Base-by-base conservation (phyloP, 2,113 vertebrate species). In the Vulpes lagopus region DNA sequence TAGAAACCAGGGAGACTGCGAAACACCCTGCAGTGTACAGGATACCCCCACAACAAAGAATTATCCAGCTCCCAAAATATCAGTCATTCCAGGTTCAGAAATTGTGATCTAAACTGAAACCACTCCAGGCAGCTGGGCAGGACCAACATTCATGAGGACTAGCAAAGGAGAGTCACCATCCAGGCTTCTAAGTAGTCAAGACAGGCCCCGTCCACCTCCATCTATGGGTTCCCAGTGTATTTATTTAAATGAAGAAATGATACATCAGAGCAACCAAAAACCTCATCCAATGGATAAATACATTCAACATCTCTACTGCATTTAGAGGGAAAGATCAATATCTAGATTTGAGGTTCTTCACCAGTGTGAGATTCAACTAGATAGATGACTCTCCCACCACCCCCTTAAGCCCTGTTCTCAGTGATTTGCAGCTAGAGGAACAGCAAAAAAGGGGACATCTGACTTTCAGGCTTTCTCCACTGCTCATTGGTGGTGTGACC, bases 391-490 rank as follows among this genome's bases (percentile, higher is more conserved):
- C 8, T 38, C 23, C 11, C 1, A 2, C 23, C 19, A 38, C 55
- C 22, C 16, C 11, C 5, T 53, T 32, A 57, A 49, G 11, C 49
- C 30, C 35, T 59, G 3, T 57, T 49, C 81, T 65, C 67, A 9
- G 53, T 22, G 32, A 88, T 55, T 53, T 12, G 82, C 35, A 65
- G 8, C n/a, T 83, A 25, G 49, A 9, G 59, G 23, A n/a, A n/a
- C 23, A 55, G 8, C 1, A 4, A 51, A 67, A 19, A 19, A 71
- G 7, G 30, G 53, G 38, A n/a, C 0, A 2, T 23, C 32, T 88
- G 20, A n/a, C 38, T 78, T 69, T 51, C 84, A 74, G 92, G 27
- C 0, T 0, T 20, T n/a, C 22, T 88, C 53, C 55, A 0, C 0
- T 1, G 49, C 27, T 38, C 4, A 1, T 15, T 85, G 22, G 22